Evolutionary conservation across 2,113 vertebrate species (phyloP).

Genomic region (Euleptes europaea): DNA sequence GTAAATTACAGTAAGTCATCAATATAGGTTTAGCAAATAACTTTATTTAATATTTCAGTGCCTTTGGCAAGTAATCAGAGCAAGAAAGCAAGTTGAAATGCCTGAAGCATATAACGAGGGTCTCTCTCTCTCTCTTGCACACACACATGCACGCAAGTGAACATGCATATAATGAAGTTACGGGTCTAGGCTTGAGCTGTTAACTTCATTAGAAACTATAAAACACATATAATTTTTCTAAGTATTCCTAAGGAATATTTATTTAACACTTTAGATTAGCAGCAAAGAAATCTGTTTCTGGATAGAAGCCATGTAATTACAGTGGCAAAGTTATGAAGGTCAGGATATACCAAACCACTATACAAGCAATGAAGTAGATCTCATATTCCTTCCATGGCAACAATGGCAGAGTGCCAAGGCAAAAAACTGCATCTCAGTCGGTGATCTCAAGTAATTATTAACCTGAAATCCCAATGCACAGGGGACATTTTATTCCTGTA

Average conservation of each 20-base stretch:
- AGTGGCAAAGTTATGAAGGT: not conserved
- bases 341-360: conserved; percentile 5
- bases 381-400: conserved; percentile 22
- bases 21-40: not conserved
- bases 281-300: conserved; percentile 19
- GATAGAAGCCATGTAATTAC: conserved; percentile 1
- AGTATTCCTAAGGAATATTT: conserved; percentile 5
- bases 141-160: not conserved
- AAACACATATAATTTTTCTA: conserved; percentile 39
- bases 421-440: conserved; percentile 11
- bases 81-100: not conserved
- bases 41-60: not conserved
- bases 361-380: not conserved
- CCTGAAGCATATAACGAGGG: not conserved
- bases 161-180: too few relatives aligned
- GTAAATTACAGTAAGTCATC: not conserved
- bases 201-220: not conserved
- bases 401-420: not conserved
- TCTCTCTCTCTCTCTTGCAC: not conserved
- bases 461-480: not conserved
- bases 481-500: conserved; percentile 51
- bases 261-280: conserved; percentile 29
- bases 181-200: not conserved
- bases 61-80: not conserved
- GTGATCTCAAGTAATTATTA: conserved; percentile 41